A percentile compares a stretch with the other conserved stretches of the same genome.
These are phyloP conservation scores for Ctenopoma kingsleyae DNA, from an alignment of 2,797 vertebrate species.

Conservation along the genomic window DNA sequence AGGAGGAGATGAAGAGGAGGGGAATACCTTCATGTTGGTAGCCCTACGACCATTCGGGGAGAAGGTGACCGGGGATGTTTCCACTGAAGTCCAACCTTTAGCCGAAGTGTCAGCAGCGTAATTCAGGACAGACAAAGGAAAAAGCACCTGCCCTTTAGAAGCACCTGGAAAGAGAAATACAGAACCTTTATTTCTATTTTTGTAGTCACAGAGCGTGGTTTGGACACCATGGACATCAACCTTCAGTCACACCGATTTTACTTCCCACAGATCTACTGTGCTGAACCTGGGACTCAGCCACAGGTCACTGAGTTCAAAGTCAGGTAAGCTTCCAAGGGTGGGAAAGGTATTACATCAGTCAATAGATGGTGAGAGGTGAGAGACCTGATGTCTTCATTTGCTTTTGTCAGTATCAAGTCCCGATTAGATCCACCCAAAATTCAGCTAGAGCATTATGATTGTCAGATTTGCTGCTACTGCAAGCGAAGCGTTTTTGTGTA, in stretches of 20 bases:
- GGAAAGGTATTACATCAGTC: neutral
- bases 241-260: constrained; percentile 85
- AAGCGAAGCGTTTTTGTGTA: constrained; percentile 57
- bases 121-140: constrained; percentile 38
- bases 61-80: constrained; percentile 59
- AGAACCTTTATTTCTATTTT: neutral
- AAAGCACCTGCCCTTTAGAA: constrained; percentile 21
- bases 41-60: constrained; percentile 37
- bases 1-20: constrained; percentile 59
- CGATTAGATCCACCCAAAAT: constrained; percentile 22
- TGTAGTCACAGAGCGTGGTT: neutral
- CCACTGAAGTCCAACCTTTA: constrained; percentile 59
- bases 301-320: constrained; percentile 83
- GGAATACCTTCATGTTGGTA: constrained; percentile 66
- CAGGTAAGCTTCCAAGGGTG: constrained; percentile 77
- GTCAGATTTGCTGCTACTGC: constrained; percentile 49
- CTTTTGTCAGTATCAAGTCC: constrained; percentile 19
- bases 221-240: constrained; percentile 83
- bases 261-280: constrained; percentile 85
- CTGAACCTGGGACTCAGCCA: constrained; percentile 75
- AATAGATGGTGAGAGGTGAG: neutral
- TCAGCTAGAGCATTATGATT: constrained; percentile 6
- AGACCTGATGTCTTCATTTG: constrained; percentile 4
- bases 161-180: neutral
- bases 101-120: constrained; percentile 34